Evolutionary conservation across 2,888 invertebrate species (phyloP), one percentile per base, ranked within the genome.

Genomic region (Ecliptopera silaceata): DNA sequence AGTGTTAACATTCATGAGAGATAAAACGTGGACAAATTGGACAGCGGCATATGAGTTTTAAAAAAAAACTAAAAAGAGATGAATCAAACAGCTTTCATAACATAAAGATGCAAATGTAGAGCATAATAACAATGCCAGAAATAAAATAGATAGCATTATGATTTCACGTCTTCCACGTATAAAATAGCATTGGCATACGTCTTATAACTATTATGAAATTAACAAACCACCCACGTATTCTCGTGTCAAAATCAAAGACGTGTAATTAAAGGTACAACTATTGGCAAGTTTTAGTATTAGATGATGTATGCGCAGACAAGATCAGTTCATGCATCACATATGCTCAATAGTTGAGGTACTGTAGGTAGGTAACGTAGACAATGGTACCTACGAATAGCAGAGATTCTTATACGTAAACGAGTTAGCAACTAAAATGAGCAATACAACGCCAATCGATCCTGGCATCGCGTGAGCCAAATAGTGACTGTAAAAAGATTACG

Each of bases 381-480:
- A 41, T 47, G 32, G 45, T 60, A 57, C 56, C 22, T 26, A 6
- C 26, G 6, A 26, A 6, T 26, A 36, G 10, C 36, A 36, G 36
- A 8, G 36, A 64, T 51, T 62, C 56, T 65, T 60, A 65, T 68
- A 67, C 68, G 69, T 55, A 56, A 47, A 56, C 29, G 32, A 70
- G 74, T 69, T 71, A 72, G 79, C 74, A 80, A 80, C 12, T 26
- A 13, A 22, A 42, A 42, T 26, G 22, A 42, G 13, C 42, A 42
- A 22, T 79, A 74, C 79, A 82, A 84, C 82, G 83, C 80, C 81
- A 80, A 84, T 82, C 83, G 80, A 79, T 72, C 70, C 69, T 56
- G 55, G 57, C 57, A 61, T 68, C 68, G 73, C 69, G 74, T 70
- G 74, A 74, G 80, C 76, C 71, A 65, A 60, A 59, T 59, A 68